phyloP scores from a whole-genome alignment of 2,888 invertebrate species.

The Cephus nigrinus region DNA sequence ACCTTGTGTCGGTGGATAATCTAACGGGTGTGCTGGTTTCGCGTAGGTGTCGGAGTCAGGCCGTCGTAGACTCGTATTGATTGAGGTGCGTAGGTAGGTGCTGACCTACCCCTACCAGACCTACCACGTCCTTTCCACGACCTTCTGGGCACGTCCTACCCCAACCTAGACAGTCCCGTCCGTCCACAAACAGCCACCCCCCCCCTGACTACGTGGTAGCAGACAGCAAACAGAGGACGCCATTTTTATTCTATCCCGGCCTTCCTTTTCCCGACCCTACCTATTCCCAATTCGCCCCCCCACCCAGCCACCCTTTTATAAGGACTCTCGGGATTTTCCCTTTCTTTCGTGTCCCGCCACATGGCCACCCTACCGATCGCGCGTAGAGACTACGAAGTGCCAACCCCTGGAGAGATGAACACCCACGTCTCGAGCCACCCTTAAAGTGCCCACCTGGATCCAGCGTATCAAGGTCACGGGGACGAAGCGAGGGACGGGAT shows the following conservation, averaged over 20 bases:
- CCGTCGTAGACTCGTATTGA: constrained; percentile 19
- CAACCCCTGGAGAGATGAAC: not conserved
- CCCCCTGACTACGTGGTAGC: not conserved
- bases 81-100: constrained; percentile 51
- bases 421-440: not conserved
- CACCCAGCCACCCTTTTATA: not conserved
- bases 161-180: constrained; percentile 52
- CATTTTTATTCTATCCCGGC: constrained; percentile 18
- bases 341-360: not conserved
- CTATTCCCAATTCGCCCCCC: constrained; percentile 9
- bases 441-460: not conserved
- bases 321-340: constrained; percentile 1
- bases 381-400: not conserved
- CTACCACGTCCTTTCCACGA: constrained; percentile 50
- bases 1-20: not conserved
- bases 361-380: not conserved
- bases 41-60: not conserved
- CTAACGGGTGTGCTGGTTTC: not conserved
- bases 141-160: constrained; percentile 59
- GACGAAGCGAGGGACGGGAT: not conserved
- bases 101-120: constrained; percentile 60
- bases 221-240: not conserved
- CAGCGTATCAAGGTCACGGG: not conserved
- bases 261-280: constrained; percentile 17
- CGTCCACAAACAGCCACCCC: constrained; percentile 39